A percentile compares a stretch with the other conserved stretches of the same genome.
Evolutionary conservation across 53 echinoderm and acorn worm species (phyloP).

Genomic region (Echinometra lucunter): DNA sequence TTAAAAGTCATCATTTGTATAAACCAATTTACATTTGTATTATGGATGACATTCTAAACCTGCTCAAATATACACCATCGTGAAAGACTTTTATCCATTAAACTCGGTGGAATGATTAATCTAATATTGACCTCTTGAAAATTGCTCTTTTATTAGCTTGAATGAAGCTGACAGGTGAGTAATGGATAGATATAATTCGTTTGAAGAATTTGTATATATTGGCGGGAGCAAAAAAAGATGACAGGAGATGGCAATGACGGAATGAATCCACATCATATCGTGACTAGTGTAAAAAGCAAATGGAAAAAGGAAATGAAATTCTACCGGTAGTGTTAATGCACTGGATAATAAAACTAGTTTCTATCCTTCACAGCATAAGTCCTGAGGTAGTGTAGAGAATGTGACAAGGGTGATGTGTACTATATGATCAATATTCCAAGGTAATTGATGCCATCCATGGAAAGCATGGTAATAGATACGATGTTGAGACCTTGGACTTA

Average conservation of each 20-base stretch:
- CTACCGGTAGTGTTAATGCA: neutral
- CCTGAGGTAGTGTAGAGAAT: neutral
- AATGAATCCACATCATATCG: no score
- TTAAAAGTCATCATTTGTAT: neutral
- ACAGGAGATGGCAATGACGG: neutral
- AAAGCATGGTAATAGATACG: neutral
- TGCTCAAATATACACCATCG: neutral
- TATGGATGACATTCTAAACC: neutral
- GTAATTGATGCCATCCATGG: neutral
- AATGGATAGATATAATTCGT: conserved; percentile 13
- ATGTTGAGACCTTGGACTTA: neutral
- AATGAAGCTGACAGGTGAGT: neutral
- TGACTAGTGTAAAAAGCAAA: no score
- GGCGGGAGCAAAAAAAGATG: no score
- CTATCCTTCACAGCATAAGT: neutral
- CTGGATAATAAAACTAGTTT: neutral
- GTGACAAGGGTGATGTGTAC: neutral
- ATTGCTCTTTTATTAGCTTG: neutral
- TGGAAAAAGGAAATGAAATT: neutral
- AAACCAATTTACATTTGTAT: neutral
- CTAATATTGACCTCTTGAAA: conserved; percentile 7
- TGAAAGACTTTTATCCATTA: neutral
- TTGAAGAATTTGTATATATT: neutral
- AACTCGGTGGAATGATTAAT: neutral
- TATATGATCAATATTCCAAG: neutral